These are phyloP conservation scores for Odontothrips loti DNA, from an alignment of 2,888 invertebrate species.

Conservation along the genomic window DNA sequence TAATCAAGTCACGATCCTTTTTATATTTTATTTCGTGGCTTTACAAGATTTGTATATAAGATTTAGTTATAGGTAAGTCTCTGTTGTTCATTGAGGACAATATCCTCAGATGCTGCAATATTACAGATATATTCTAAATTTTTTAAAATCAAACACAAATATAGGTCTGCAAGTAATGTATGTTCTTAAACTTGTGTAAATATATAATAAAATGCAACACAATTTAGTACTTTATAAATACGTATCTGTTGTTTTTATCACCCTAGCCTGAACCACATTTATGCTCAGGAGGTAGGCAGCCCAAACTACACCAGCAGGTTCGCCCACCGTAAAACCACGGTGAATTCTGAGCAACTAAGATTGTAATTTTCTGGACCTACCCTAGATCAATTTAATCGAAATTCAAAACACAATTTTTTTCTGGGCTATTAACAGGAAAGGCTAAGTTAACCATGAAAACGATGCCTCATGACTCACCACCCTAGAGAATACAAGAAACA, in stretches of 20 bases:
- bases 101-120: constrained; percentile 26
- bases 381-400: too few relatives aligned
- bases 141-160: constrained; percentile 27
- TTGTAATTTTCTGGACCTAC: too few relatives aligned
- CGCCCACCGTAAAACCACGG: too few relatives aligned
- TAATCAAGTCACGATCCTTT: constrained; percentile 22
- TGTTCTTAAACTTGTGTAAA: constrained; percentile 25
- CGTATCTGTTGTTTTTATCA: background rate
- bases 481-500: too few relatives aligned
- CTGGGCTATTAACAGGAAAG: too few relatives aligned
- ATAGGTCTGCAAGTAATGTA: constrained; percentile 26
- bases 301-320: too few relatives aligned
- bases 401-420: too few relatives aligned
- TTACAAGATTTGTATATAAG: constrained; percentile 18
- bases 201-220: constrained; percentile 25
- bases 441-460: too few relatives aligned
- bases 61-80: constrained; percentile 9
- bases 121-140: constrained; percentile 27
- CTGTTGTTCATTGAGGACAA: constrained; percentile 11
- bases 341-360: too few relatives aligned
- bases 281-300: too few relatives aligned
- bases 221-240: constrained; percentile 27
- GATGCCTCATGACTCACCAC: too few relatives aligned
- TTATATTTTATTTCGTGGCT: constrained; percentile 21
- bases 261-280: too few relatives aligned